Percentiles rank a stretch among this genome's conserved stretches.
Evolutionary conservation across 1,140 invertebrate genomes (phyloP).

Genomic region (Megalopta genalis): DNA sequence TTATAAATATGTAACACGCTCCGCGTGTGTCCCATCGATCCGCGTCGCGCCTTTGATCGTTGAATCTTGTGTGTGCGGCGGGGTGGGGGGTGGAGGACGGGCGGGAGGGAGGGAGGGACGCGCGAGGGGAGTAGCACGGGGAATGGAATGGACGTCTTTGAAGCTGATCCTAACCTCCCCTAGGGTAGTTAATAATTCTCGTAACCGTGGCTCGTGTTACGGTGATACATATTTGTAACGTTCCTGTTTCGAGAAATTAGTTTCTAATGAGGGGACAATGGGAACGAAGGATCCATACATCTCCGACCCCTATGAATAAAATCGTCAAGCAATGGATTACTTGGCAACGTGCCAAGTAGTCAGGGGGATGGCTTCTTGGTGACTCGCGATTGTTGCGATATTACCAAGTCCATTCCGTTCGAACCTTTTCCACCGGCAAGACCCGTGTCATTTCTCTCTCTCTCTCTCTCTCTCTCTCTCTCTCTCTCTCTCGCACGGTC

Average conservation of each 20-base stretch:
- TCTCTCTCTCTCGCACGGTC: background rate
- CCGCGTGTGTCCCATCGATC: background rate
- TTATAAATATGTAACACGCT: constrained; percentile 1
- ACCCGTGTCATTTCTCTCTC: too few relatives aligned
- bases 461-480: too few relatives aligned
- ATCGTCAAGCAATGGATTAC: constrained; percentile 49
- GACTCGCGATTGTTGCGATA: constrained; percentile 10
- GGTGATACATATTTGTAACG: too few relatives aligned
- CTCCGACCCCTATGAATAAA: constrained; percentile 29
- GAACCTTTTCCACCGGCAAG: background rate
- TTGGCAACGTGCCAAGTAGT: constrained; percentile 54
- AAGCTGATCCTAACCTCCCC: background rate
- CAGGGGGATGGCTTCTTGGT: constrained; percentile 6
- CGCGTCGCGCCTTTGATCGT: background rate
- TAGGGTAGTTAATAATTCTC: background rate
- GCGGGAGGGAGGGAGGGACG: background rate
- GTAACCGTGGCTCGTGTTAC: too few relatives aligned
- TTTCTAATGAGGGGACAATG: background rate
- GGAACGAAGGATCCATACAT: background rate
- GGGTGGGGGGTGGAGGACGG: too few relatives aligned
- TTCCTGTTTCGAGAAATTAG: constrained; percentile 1
- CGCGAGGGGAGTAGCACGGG: too few relatives aligned
- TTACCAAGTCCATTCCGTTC: constrained; percentile 1
- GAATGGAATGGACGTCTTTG: background rate
- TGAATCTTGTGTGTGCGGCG: background rate